Evolutionary conservation across 2,113 vertebrate genomes (phyloP).

Genomic region (Pithys albifrons): DNA sequence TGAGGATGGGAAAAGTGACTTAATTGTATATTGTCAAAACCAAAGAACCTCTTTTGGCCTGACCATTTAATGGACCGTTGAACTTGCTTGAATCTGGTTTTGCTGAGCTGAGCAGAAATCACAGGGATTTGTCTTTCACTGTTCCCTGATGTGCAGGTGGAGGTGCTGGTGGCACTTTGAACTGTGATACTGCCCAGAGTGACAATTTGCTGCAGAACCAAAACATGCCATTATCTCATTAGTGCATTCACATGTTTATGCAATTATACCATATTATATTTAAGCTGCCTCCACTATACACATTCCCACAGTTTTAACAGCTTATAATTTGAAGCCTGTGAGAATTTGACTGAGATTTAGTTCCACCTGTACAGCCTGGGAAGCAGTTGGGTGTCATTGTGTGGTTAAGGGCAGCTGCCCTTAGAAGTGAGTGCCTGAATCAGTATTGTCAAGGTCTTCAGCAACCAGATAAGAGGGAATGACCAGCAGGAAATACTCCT

Average conservation of each 20-base stretch:
- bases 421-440: neutral
- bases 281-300: neutral
- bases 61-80: slow-evolving; percentile 33
- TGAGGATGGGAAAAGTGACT: slow-evolving; percentile 34
- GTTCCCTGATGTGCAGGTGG: slow-evolving; percentile 44
- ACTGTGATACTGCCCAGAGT: slow-evolving; percentile 30
- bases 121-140: slow-evolving; percentile 24
- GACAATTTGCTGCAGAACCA: slow-evolving; percentile 44
- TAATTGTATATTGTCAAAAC: slow-evolving; percentile 42
- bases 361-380: neutral
- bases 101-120: slow-evolving; percentile 22
- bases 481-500: neutral
- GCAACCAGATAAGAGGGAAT: neutral
- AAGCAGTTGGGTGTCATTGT: neutral
- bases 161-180: slow-evolving; percentile 58
- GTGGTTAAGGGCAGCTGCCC: neutral
- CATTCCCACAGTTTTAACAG: neutral
- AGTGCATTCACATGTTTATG: slow-evolving; percentile 12
- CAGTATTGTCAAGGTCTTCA: neutral
- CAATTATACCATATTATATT: neutral
- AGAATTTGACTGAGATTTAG: neutral
- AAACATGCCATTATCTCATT: slow-evolving; percentile 32
- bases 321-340: neutral
- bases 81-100: slow-evolving; percentile 45
- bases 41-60: slow-evolving; percentile 32